Evolutionary conservation across 2,888 invertebrate species (phyloP).

Genomic region (Spilarctia lutea): DNA sequence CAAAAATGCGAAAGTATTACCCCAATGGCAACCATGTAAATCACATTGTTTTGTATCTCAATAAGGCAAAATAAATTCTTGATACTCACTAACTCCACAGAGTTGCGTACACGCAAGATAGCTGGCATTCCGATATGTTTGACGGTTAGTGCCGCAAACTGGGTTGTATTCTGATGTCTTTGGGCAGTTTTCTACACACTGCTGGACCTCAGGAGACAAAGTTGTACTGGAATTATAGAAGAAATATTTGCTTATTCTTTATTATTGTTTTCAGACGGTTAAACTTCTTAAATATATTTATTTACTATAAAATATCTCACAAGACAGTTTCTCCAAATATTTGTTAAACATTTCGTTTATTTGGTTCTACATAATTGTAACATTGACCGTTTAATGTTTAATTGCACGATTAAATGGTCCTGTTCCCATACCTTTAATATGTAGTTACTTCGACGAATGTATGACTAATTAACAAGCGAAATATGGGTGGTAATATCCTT

Average conservation of each 20-base stretch:
- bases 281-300: neutral
- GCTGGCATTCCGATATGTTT: conserved; percentile 67
- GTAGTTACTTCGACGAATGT: too few species aligned
- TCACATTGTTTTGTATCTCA: neutral
- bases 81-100: conserved; percentile 65
- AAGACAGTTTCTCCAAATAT: too few species aligned
- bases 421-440: neutral
- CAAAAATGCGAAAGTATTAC: neutral
- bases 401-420: neutral
- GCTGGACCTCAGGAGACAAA: conserved; percentile 25
- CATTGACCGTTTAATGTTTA: neutral
- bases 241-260: neutral
- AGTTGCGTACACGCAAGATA: conserved; percentile 65
- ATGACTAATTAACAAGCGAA: too few species aligned
- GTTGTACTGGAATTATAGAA: conserved; percentile 31
- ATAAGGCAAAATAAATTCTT: neutral
- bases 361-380: neutral
- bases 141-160: conserved; percentile 69
- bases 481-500: too few species aligned
- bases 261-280: neutral
- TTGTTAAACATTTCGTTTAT: neutral
- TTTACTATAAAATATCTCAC: neutral
- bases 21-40: too few species aligned
- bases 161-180: conserved; percentile 71
- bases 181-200: conserved; percentile 46